Conservation (phyloP, 2,113 vertebrate species). For the Castor canadensis region DNA sequence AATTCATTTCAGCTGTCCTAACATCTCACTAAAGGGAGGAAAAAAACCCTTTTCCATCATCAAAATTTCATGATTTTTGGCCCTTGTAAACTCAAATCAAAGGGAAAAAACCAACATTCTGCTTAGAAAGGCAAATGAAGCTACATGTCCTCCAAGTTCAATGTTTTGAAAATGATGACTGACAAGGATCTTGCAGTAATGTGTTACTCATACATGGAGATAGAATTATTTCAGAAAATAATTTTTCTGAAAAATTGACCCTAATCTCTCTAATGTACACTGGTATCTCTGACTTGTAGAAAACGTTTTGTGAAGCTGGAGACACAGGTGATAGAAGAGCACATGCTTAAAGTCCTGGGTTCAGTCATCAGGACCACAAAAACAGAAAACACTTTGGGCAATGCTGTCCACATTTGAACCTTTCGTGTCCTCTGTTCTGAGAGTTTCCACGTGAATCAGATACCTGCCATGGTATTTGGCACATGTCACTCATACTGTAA, state of each 20-base stretch:
- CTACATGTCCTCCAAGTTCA: neutral
- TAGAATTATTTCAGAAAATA: neutral
- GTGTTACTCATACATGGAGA: neutral
- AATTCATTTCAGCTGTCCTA: conserved; percentile 62
- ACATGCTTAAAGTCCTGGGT: neutral
- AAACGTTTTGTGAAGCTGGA: neutral
- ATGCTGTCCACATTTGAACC: neutral
- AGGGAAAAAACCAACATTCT: neutral
- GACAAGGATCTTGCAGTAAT: neutral
- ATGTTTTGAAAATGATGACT: neutral
- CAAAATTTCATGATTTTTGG: conserved; percentile 34
- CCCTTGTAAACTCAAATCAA: conserved; percentile 27
- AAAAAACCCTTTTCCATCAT: neutral
- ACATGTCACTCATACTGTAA: neutral
- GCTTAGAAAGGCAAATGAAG: conserved; percentile 5
- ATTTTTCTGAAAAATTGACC: neutral
- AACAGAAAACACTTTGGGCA: neutral
- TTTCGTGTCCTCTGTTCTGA: accelerated
- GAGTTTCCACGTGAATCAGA: neutral
- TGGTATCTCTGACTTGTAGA: neutral
- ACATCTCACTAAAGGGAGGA: neutral
- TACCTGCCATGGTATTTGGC: too few relatives aligned
- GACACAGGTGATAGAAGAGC: neutral
- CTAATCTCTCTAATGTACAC: neutral
- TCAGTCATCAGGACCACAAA: neutral